These are phyloP conservation scores for Ginglymostoma cirratum DNA, from an alignment of 2,113 vertebrate genomes.

Conservation along the genomic window DNA sequence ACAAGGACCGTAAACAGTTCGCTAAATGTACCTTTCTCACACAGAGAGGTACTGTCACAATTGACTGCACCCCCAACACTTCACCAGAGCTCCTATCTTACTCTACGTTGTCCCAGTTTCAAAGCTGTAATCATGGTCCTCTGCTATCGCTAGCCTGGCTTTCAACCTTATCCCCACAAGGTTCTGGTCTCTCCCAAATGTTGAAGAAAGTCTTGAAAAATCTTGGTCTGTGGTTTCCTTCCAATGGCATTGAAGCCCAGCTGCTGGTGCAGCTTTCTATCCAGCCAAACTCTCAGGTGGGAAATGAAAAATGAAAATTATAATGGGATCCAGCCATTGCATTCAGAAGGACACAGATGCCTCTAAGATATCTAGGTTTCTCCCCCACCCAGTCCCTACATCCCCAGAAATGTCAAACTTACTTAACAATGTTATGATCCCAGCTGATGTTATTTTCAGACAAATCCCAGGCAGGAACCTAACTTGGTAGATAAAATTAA, in stretches of 20 bases:
- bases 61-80: neutral
- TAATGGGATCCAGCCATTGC: neutral
- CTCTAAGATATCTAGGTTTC: neutral
- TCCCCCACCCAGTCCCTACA: neutral
- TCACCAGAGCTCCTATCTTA: neutral
- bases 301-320: neutral
- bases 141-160: neutral
- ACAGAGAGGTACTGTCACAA: neutral
- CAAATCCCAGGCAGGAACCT: too few relatives aligned
- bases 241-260: neutral
- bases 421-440: too few relatives aligned
- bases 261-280: neutral
- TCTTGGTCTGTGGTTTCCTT: neutral
- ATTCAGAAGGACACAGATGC: neutral
- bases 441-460: too few relatives aligned
- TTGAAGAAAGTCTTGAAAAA: neutral
- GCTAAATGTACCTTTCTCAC: neutral
- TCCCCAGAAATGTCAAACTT: neutral
- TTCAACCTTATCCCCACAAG: neutral
- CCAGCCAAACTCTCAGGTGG: neutral
- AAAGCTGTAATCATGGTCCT: neutral
- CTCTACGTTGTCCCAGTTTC: neutral
- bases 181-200: neutral
- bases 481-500: too few relatives aligned
- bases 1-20: neutral